Percentiles rank a stretch among this genome's conserved stretches.
Evolutionary conservation across 2,888 invertebrate genomes (phyloP).

Genomic region (Aspidiotus rigidus): DNA sequence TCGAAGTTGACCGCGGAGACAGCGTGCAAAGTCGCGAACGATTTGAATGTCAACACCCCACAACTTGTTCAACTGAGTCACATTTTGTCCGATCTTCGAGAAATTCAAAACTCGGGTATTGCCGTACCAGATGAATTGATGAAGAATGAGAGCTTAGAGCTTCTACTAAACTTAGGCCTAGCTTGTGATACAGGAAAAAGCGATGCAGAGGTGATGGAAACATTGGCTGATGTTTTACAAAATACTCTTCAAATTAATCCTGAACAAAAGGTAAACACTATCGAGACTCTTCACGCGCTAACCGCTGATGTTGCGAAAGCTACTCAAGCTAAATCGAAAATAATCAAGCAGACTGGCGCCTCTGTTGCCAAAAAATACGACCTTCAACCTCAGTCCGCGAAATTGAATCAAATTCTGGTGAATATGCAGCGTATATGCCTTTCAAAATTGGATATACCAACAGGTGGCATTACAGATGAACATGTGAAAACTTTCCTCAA

Average conservation of each 20-base stretch:
- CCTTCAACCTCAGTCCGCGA: not conserved
- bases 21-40: constrained; percentile 40
- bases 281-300: not conserved
- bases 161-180: constrained; percentile 1
- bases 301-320: not conserved
- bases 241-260: not conserved
- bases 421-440: not conserved
- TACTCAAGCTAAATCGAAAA: not conserved
- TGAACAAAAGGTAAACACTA: not conserved
- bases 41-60: constrained; percentile 43
- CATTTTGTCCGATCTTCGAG: constrained; percentile 41
- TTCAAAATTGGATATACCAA: not conserved
- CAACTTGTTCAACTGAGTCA: constrained; percentile 46
- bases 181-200: not conserved
- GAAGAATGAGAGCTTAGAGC: not conserved
- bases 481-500: not conserved
- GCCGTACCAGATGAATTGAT: not conserved
- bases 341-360: not conserved
- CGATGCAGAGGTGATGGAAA: not conserved
- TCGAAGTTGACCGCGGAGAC: constrained; percentile 40
- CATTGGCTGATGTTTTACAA: not conserved
- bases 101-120: constrained; percentile 6
- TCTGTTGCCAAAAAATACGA: not conserved
- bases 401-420: not conserved
- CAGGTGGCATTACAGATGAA: not conserved